Conservation (phyloP, 2,888 invertebrate species). For the Magallana nippona region DNA sequence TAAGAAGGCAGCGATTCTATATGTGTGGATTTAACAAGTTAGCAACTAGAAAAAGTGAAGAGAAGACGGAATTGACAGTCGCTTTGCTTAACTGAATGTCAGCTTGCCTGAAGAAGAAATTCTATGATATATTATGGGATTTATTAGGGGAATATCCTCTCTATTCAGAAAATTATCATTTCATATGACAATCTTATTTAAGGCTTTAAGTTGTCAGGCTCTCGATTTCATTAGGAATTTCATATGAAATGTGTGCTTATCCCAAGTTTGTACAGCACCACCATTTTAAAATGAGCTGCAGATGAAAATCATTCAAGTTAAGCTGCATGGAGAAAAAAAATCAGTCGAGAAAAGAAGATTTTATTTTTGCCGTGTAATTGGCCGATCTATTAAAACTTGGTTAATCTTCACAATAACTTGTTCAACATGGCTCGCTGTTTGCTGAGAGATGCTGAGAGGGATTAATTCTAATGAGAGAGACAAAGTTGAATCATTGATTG, state of each 20-base stretch:
- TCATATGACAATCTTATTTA: no score
- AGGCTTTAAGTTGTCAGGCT: no score
- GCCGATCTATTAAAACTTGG: constrained; percentile 27
- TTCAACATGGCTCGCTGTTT: constrained; percentile 30
- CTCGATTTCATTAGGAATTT: no score
- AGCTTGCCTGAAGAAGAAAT: no score
- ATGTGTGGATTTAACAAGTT: neutral
- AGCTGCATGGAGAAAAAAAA: neutral
- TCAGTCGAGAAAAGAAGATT: neutral
- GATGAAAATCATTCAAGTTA: neutral
- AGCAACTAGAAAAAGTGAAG: no score
- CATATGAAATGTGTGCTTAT: no score
- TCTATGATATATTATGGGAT: no score
- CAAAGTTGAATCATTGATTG: constrained; percentile 23
- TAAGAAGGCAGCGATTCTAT: neutral
- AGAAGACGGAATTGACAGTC: no score
- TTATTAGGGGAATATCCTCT: no score
- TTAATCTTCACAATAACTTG: constrained; percentile 18
- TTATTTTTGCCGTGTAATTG: neutral
- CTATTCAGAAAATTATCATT: no score
- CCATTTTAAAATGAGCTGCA: neutral
- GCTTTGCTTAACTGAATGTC: no score
- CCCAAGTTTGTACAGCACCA: no score
- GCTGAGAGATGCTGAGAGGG: constrained; percentile 23
- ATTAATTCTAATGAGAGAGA: constrained; percentile 20